phyloP scores from a whole-genome alignment of 2,113 vertebrate genomes.

The Caranx melampygus region DNA sequence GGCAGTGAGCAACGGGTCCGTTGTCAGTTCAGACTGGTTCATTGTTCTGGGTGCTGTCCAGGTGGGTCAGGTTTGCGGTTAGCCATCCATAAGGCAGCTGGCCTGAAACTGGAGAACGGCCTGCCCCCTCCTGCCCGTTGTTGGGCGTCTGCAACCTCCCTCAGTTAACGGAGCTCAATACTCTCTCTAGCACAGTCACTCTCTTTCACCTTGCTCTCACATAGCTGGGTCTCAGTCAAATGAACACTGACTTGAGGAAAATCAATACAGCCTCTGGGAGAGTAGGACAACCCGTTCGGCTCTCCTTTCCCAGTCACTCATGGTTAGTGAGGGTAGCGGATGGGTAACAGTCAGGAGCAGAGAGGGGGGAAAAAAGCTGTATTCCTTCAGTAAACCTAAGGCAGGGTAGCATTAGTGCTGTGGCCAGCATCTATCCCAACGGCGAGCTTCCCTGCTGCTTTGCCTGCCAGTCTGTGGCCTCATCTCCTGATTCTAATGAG shows the following conservation, averaged over 20 bases:
- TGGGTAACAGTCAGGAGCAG: constrained; percentile 44
- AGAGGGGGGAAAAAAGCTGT: background rate
- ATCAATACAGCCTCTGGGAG: constrained; percentile 72
- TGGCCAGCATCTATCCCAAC: constrained; percentile 49
- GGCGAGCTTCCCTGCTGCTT: constrained; percentile 48
- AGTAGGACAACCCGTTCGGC: constrained; percentile 51
- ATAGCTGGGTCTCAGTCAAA: constrained; percentile 76
- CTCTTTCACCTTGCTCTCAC: constrained; percentile 69
- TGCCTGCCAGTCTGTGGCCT: constrained; percentile 55
- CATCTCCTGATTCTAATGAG: constrained; percentile 67
- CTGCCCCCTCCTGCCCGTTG: constrained; percentile 12
- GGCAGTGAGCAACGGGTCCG: constrained; percentile 85
- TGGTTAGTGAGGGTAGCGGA: constrained; percentile 67
- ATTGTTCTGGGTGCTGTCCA: constrained; percentile 85
- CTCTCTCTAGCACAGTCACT: constrained; percentile 50
- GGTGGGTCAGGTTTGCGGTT: constrained; percentile 62
- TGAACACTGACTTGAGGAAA: constrained; percentile 72
- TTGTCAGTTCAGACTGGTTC: constrained; percentile 88
- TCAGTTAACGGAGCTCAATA: constrained; percentile 64
- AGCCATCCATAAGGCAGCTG: constrained; percentile 65
- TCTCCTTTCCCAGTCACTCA: constrained; percentile 75
- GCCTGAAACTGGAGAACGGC: constrained; percentile 64
- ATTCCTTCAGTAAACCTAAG: constrained; percentile 36
- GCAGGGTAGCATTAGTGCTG: constrained; percentile 12
- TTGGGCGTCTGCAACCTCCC: constrained; percentile 54